These are phyloP conservation scores for Petromus typicus DNA, from an alignment of 2,113 vertebrate species.

Conservation along the genomic window DNA sequence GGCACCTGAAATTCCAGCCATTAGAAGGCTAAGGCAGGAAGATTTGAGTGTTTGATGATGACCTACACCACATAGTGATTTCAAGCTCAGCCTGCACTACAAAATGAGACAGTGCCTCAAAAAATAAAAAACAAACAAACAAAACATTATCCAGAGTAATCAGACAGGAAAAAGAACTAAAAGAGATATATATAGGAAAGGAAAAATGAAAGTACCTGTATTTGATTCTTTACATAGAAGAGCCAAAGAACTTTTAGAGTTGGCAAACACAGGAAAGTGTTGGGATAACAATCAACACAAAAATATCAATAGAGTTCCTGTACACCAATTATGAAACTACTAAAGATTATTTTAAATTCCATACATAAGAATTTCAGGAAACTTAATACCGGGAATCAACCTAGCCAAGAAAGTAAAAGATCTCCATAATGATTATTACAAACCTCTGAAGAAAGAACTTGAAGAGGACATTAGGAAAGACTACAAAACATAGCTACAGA, in stretches of 20 bases:
- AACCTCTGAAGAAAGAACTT: not conserved
- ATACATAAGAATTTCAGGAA: not conserved
- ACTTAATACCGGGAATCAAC: not conserved
- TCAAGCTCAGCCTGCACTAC: not conserved
- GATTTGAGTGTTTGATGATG: not conserved
- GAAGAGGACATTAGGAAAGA: not conserved
- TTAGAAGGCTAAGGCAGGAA: not conserved
- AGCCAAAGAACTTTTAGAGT: not conserved
- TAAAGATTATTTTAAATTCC: not conserved
- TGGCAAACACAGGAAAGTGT: not conserved
- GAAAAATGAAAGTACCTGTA: not conserved
- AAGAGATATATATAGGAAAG: not conserved
- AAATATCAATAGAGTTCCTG: not conserved
- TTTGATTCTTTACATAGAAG: not conserved
- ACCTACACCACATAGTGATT: not conserved
- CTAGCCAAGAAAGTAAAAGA: not conserved
- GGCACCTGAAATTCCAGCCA: not conserved
- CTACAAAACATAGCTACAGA: not conserved
- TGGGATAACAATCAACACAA: not conserved
- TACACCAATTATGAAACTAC: not conserved
- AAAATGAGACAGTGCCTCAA: not conserved
- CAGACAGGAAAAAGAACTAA: not conserved
- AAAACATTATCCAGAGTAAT: not conserved
- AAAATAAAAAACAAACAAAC: not conserved
- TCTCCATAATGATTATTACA: not conserved